These are phyloP conservation scores for Urechis unicinctus DNA, from an alignment of 2,888 invertebrate genomes.

Conservation along the genomic window DNA sequence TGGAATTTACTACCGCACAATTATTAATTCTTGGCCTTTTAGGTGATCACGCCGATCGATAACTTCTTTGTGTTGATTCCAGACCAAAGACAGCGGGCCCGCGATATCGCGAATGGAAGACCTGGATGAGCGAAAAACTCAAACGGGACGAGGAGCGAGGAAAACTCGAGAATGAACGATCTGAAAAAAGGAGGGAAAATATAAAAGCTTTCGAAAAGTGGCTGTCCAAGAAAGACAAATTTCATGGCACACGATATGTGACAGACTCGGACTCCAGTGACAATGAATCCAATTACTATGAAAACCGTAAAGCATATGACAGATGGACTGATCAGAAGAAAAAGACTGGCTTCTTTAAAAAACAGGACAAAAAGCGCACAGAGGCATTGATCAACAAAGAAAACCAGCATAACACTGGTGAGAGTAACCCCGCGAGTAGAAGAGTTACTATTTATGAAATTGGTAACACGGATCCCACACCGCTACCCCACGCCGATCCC, in stretches of 20 bases:
- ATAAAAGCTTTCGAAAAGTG: conserved; percentile 3
- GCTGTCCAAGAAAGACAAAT: background rate
- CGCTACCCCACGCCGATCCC: background rate
- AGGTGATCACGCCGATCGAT: too few relatives aligned
- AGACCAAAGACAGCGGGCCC: conserved; percentile 11
- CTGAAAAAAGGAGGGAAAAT: conserved; percentile 2
- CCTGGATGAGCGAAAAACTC: conserved; percentile 9
- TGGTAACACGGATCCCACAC: conserved; percentile 7
- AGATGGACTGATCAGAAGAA: conserved; percentile 9
- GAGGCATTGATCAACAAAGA: too few relatives aligned
- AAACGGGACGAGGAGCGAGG: conserved; percentile 6
- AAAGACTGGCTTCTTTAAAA: background rate
- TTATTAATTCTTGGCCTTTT: too few relatives aligned
- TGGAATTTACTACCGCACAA: too few relatives aligned
- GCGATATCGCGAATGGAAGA: conserved; percentile 13
- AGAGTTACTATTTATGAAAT: conserved; percentile 5
- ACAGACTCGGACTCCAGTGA: background rate
- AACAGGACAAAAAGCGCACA: conserved; percentile 1
- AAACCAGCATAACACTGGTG: too few relatives aligned
- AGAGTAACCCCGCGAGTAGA: background rate
- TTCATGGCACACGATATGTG: too few relatives aligned
- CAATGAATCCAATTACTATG: background rate
- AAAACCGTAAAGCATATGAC: conserved; percentile 1
- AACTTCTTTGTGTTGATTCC: too few relatives aligned
- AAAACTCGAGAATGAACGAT: conserved; percentile 1